Base-by-base conservation (phyloP, 2,888 invertebrate genomes). In the Polia nebulosa region DNA sequence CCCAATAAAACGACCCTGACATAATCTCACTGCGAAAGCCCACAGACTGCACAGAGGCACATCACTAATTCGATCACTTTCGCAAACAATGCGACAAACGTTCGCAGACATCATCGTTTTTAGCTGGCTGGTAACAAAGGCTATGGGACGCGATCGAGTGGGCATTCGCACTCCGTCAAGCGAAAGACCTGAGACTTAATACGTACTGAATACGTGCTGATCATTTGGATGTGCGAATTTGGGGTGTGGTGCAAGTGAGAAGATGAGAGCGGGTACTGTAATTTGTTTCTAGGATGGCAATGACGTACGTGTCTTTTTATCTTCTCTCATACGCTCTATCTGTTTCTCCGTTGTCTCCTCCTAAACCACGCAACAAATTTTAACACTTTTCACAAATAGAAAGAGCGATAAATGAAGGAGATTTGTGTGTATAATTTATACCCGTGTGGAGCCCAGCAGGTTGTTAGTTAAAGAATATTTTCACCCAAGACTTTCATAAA, bases 101-200 rank as follows among this genome's bases (percentile, higher is more conserved):
- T 73, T 67, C 65, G 72, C 76, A 85, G 85, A 84, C 81, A 83
- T 45, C 64, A 53, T 60, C 80, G 76, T 81, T 80, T 84, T 82
- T 80, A 66, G 68, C 53, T 58, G 15, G 36, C 39, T 58, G 15
- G 36, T 34, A 9, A 81, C 83, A 81, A 83, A 62, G 55, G 47
- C 17, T 41, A 17, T 60, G 80, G 80, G 51, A 77, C 65, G 76
- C 79, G 78, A 84, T 86, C 80, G 84, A 89, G 85, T 85, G 83
- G 83, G 88, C 87, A 91, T 94, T 93, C 91, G 90, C 87, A 88
- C 87, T 86, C 92, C 87, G 89, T 88, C 89, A 91, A 90, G 93
- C 93, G 92, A 86, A 89, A 91, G 88, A 91, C 87, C 87, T 89
- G 89, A 45, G 84, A 80, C 87, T 88, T 93, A 93, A 93, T 93